Evolutionary conservation across 2,888 invertebrate species (phyloP), one percentile per base, ranked within the genome.

Genomic region (Lasioglossum oenotherae): DNA sequence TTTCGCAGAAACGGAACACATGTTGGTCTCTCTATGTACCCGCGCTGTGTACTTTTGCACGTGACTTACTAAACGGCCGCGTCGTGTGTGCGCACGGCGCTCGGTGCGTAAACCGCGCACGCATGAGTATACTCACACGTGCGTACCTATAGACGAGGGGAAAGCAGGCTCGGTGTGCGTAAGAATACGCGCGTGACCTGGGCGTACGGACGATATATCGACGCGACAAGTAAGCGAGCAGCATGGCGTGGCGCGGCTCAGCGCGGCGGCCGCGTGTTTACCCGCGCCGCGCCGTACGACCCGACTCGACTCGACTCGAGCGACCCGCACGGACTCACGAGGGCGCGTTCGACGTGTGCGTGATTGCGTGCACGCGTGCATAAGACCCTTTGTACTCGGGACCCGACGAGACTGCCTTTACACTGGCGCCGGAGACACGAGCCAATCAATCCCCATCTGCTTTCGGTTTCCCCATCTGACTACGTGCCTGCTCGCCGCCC

Each of bases 381-480:
- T 73, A 80, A 83, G 86, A 84, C 80, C 90, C 88, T 89, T 82
- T 79, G 90, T 74, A 60, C 19, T 38, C 53, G 78, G 85, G 85
- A 71, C 84, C 75, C 84, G 77, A 72, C 72, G 81, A 80, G 67
- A 82, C 71, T 71, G 81, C 80, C 84, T 89, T 80, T 82, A n/a
- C 87, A 74, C 60, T 80, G 82, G 60, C 84, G 78, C 79, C 71
- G 77, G 80, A 92, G 89, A 91, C 91, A 91, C 91, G 87, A 79
- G 91, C 89, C 92, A 91, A 92, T 91, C 91, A 91, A 88, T 92
- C 87, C 91, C 89, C 90, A 87, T 90, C 91, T 90, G 88, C 84
- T 91, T 89, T 91, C 86, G 86, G 89, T 90, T 89, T 88, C 85
- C 85, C 74, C 79, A 41, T 74, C 79, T 69, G 38, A 79, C 73